Evolutionary conservation across 2,888 invertebrate species (phyloP), one percentile per base, ranked within the genome.

Genomic region (Chrysolina oricalcia): DNA sequence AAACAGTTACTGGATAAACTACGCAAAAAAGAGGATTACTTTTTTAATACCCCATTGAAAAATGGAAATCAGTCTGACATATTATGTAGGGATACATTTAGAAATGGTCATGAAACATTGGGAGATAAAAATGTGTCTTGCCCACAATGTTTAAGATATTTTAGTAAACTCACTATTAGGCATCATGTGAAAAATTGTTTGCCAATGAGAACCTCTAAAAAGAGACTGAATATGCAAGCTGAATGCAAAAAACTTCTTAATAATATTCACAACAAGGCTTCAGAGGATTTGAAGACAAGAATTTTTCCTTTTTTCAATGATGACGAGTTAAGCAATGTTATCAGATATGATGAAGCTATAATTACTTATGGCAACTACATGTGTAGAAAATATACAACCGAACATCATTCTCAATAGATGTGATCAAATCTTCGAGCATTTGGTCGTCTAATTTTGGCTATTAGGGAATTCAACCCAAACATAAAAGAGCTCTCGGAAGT

Each of bases 311-410:
- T 66, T n/a, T 56, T 72, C 41, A 66, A 59, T 43, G 48, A 67
- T 21, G 72, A 72, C 13, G 72, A 72, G 43, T 21, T 65, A 23
- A 66, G 43, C 2, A 72, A 72, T 59, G 56, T 53, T 11, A 66
- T 72, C 13, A 17, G 65, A 27, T 72, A 66, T 27, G 59, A 72
- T 66, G 72, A 43, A 46, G 66, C 56, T 64, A 15, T 72, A 27
- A 59, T 72, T 43, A 56, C 10, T 21, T 72, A 72, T 66, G 66
- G 56, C 21, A 72, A 72, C 41, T 66, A 72, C 43, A 56, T 66
- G 23, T 72, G 72, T n/a, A 62, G 62, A n/a, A 70, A 70, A n/a
- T 70, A 70, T 46, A 70, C 63, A 46, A 40, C 62, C 2, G 19
- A 43, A 48, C 63, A 70, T 48, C 46, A 62, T 9, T 21, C 46